Conservation (phyloP, 2,888 invertebrate species). For the Rhorus exstirpatorius region DNA sequence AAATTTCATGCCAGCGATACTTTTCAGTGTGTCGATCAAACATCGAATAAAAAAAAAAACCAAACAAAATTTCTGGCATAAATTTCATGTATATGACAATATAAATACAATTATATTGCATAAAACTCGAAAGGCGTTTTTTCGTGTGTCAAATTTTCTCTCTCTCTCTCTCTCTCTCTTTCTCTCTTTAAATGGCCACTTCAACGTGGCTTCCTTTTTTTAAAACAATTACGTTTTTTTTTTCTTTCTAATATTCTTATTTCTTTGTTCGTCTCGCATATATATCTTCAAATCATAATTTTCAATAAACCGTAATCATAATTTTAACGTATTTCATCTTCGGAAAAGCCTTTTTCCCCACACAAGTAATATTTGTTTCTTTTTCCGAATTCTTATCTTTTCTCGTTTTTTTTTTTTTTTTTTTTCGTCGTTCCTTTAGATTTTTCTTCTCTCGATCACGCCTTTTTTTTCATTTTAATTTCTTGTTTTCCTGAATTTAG, state of each 20-base stretch:
- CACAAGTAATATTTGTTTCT: conserved; percentile 9
- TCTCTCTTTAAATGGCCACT: conserved; percentile 30
- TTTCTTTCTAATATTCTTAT: too few species aligned
- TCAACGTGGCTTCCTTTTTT: conserved; percentile 10
- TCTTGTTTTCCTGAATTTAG: not conserved
- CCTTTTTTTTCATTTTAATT: not conserved
- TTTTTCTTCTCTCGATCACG: not conserved
- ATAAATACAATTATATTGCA: conserved; percentile 68
- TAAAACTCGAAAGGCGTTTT: conserved; percentile 64
- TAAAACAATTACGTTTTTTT: conserved; percentile 50
- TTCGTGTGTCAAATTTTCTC: conserved; percentile 41
- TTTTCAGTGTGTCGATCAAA: conserved; percentile 38
- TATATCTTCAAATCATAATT: conserved; percentile 65
- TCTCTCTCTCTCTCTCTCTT: not conserved
- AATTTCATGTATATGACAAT: conserved; percentile 53
- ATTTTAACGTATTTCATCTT: conserved; percentile 66
- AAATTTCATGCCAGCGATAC: conserved; percentile 47
- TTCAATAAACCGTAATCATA: conserved; percentile 62
- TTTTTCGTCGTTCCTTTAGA: conserved; percentile 3
- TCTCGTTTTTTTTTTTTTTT: conserved; percentile 39
- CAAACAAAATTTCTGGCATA: conserved; percentile 53
- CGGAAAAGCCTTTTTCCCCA: conserved; percentile 8
- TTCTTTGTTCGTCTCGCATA: too few species aligned
- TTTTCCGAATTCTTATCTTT: not conserved
- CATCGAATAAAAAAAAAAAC: conserved; percentile 22